Evolutionary conservation across 2,797 vertebrate genomes (phyloP), one percentile per base, ranked within the genome.

Genomic region (Lutjanus argentimaculatus): DNA sequence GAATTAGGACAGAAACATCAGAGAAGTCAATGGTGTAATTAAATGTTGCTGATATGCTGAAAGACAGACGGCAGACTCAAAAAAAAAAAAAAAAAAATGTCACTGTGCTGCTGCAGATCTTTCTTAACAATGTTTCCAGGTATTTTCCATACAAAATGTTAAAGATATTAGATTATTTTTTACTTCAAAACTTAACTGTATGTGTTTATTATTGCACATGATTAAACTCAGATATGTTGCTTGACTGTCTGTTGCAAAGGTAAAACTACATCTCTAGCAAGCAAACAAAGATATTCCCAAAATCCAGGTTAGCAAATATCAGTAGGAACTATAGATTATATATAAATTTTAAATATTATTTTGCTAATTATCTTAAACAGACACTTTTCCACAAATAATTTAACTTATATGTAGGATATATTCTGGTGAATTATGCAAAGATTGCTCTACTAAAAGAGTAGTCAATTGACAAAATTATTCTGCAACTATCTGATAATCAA

Each of bases 1-100:
- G 17, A 57, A 67, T 53, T 45, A 75, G 25, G 61, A 52, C 4
- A 30, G n/a, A 59, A 62, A 75, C 61, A 66, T 77, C 57, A 42
- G 22, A 72, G 57, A 40, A 51, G 21, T 58, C 25, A 78, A 7
- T 61, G 7, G 25, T 21, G 22, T 40, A 17, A 58, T 68, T 46
- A 72, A 58, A 73, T 45, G 55, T 56, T 52, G 7, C 45, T 42
- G 25, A 77, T 6, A 40, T 36, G 77, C 36, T 56, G 12, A 56
- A 61, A n/a, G 45, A 63, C 22, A 49, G 6, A 46, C 22, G 46
- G 8, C 11, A 25, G 16, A 7, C 19, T 68, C 48, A 75, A 45
- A 57, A 36, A 17, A 21, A 46, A n/a, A n/a, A n/a, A 4, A 30
- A 30, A 30, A 30, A 30, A 30, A 30, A 2, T 7, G 36, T 78